Evolutionary conservation across 2,113 vertebrate species (phyloP), one percentile per base, ranked within the genome.

Genomic region (Oriolus oriolus): DNA sequence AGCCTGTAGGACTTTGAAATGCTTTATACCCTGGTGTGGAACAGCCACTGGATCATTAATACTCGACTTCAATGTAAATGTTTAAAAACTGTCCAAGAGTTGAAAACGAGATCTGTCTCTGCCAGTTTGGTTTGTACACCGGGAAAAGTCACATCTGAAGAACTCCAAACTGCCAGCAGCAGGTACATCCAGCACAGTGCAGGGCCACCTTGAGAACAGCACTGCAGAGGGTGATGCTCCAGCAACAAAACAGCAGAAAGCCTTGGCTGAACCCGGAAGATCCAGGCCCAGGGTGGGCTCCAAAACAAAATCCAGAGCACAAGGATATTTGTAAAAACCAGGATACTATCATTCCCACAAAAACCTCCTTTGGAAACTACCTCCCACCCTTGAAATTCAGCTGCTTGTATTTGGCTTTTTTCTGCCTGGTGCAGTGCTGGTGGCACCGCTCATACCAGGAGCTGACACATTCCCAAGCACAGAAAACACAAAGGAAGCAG

Each of bases 1-100:
- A 95, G 95, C 76, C 85, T 71, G 71, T 2, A 96, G 64, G 90
- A 93, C 95, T 94, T 80, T 88, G 95, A 96, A 94, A 97, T 66
- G 71, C 33, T 0, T 86, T 86, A 66, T 37, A 92, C 60, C 76
- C 95, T 37, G 75, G 71, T 52, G 69, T 42, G 92, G 92, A 94
- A 70, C 83, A 90, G 83, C 85, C 73, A 33, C 79, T 20, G 76
- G 68, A 88, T 96, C 79, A 71, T 96, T 93, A 96, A 68, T 37
- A 47, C 73, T 39, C 76, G 0, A 15, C 90, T 89, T 78, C 90
- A 84, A 54, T 35, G 79, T 86, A 92, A 92, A 95, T 60, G 68
- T 96, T 93, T 95, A 84, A 96, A 90, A 93, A 73, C 59, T 66
- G 41, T 2, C 45, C 54, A 14, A 42, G 68, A 87, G 78, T 24